phyloP scores from a whole-genome alignment of 2,888 invertebrate genomes.

The Operophtera brumata region DNA sequence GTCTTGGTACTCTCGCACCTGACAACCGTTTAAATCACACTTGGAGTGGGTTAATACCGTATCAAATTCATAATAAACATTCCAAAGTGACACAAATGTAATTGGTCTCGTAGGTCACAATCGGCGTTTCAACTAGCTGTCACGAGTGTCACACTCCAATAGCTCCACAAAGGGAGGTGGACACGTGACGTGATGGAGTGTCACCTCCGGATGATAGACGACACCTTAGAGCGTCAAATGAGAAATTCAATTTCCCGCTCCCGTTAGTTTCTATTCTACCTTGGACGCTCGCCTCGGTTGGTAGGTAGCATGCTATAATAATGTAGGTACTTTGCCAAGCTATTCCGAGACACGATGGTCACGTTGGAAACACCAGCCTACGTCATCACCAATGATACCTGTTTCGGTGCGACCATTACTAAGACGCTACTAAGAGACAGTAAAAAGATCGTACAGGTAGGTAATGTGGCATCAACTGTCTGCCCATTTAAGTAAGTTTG shows the following conservation, averaged over 20 bases:
- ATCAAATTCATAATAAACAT: conserved; percentile 31
- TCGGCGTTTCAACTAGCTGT: conserved; percentile 45
- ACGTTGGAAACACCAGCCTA: too few species aligned
- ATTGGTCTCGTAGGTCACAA: conserved; percentile 36
- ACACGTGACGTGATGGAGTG: conserved; percentile 73
- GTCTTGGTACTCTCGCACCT: background rate
- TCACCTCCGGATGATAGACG: conserved; percentile 72
- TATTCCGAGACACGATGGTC: too few species aligned
- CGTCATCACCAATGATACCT: too few species aligned
- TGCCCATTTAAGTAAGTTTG: too few species aligned
- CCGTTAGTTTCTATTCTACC: conserved; percentile 45
- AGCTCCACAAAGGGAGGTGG: conserved; percentile 60
- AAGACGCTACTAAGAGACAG: too few species aligned
- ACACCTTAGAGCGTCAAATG: conserved; percentile 62
- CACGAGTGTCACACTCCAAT: conserved; percentile 62
- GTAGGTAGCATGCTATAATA: too few species aligned
- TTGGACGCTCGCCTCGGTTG: background rate
- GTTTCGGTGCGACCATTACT: too few species aligned
- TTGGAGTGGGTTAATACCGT: conserved; percentile 8
- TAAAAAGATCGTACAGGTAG: too few species aligned
- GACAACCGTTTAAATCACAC: conserved; percentile 5
- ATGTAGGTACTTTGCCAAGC: too few species aligned
- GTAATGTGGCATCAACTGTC: too few species aligned
- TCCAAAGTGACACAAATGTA: conserved; percentile 38
- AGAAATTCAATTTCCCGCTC: conserved; percentile 75